Base-by-base conservation (phyloP, 2,797 vertebrate species). In the Scolopax bukidnonensis region DNA sequence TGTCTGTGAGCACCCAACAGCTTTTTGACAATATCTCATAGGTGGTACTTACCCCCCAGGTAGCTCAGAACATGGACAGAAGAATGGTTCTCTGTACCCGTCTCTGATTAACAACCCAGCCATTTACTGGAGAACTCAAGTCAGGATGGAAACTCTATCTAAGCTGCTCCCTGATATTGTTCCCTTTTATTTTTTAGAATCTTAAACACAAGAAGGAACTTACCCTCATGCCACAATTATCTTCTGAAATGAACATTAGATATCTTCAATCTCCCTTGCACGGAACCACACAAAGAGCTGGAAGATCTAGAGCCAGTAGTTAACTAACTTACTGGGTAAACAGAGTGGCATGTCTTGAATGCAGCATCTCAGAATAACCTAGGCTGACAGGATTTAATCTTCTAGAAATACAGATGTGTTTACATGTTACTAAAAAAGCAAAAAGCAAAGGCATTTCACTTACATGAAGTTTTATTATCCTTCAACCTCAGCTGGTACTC, bases 381-480 rank as follows among this genome's bases (percentile, higher is more conserved):
- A 69, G 24, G 63, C 16, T 12, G n/a, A 67, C 10, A 74, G 48
- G 32, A 51, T 41, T 65, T 64, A 45, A 38, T 61, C 30, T 56
- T 83, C 56, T 70, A 79, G n/a, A 70, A 86, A 90, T 16, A 68
- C 12, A 18, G 45, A 68, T 12, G 13, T 40, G 33, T 64, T 65
- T 53, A 64, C 7, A 40, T 16, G 27, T 53, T 61, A 89, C 87
- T 47, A 18, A 92, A 82, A 57, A 74, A 43, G 12, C 16, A 89
- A 89, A 92, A 88, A 21, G 9, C 12, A 0, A 93, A 85, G 48
- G 19, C 24, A 65, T 89, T 84, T 91, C 4, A 80, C 89, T 82
- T 64, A 74, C 30, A 36, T 79, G 2, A 78, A 67, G 27, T 87
- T 97, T 97, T 97, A 97, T 97, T 97, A 69, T 65, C 33, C 65